These are phyloP conservation scores for Hafferia zeledoni DNA, from an alignment of 2,797 vertebrate genomes.

Conservation along the genomic window DNA sequence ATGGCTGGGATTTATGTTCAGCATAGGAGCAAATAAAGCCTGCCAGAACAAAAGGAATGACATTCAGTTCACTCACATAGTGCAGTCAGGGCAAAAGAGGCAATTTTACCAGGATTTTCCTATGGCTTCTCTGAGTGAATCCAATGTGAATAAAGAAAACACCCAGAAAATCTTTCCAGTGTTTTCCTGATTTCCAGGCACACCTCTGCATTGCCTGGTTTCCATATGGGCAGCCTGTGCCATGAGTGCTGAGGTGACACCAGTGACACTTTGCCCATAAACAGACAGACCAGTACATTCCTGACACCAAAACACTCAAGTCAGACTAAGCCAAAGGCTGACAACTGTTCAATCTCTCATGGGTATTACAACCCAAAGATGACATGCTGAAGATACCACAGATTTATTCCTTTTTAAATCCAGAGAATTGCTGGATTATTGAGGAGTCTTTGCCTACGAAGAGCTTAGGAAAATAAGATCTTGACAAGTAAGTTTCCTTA, in stretches of 20 bases:
- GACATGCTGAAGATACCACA: background rate
- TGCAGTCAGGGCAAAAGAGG: background rate
- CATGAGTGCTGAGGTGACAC: background rate
- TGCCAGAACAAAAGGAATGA: background rate
- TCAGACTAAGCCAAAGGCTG: background rate
- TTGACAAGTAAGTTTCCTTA: background rate
- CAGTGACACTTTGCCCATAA: background rate
- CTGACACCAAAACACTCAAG: background rate
- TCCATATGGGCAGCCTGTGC: accelerated
- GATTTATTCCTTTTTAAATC: background rate
- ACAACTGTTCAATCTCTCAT: background rate
- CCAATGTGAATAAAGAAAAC: background rate
- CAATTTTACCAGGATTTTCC: background rate
- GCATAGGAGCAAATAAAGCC: background rate
- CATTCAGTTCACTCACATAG: background rate
- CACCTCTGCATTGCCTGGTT: background rate
- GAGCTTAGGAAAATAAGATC: background rate
- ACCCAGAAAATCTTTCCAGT: background rate
- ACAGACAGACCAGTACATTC: background rate
- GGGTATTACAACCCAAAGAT: background rate
- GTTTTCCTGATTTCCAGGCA: background rate
- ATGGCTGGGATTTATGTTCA: background rate
- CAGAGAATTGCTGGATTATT: background rate
- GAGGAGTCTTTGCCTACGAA: background rate
- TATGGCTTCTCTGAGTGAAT: background rate